phyloP scores from a whole-genome alignment of 2,113 vertebrate species.

The Tauraco erythrolophus region DNA sequence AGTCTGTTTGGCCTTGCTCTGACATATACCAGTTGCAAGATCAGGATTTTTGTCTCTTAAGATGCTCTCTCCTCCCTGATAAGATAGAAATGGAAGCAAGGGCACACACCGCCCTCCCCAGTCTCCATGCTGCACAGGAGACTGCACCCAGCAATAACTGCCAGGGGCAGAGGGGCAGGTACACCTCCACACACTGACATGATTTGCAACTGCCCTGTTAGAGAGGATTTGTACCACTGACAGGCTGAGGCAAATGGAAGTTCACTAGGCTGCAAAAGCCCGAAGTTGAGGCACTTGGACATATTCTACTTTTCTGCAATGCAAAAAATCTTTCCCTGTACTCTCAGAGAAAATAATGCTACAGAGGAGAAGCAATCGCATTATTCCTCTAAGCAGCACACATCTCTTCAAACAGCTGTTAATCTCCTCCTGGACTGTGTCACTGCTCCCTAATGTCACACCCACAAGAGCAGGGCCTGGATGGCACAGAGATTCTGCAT shows the following conservation, averaged over 20 bases:
- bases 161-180: neutral
- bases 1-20: neutral
- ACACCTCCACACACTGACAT: rapidly evolving
- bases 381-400: neutral
- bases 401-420: neutral
- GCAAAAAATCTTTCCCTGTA: neutral
- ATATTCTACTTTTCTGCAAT: neutral
- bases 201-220: neutral
- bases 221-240: neutral
- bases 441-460: neutral
- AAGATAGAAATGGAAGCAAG: neutral
- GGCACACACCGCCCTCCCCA: neutral
- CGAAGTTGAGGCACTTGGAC: rapidly evolving
- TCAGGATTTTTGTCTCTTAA: neutral
- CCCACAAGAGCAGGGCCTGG: neutral
- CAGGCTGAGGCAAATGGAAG: no score
- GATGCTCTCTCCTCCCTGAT: neutral
- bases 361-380: neutral
- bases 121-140: neutral
- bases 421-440: neutral
- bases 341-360: neutral
- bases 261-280: neutral
- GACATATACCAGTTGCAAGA: neutral
- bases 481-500: neutral
- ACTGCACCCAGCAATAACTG: neutral